Evolutionary conservation across 2,797 vertebrate genomes (phyloP).

Genomic region (Sphaeramia orbicularis): DNA sequence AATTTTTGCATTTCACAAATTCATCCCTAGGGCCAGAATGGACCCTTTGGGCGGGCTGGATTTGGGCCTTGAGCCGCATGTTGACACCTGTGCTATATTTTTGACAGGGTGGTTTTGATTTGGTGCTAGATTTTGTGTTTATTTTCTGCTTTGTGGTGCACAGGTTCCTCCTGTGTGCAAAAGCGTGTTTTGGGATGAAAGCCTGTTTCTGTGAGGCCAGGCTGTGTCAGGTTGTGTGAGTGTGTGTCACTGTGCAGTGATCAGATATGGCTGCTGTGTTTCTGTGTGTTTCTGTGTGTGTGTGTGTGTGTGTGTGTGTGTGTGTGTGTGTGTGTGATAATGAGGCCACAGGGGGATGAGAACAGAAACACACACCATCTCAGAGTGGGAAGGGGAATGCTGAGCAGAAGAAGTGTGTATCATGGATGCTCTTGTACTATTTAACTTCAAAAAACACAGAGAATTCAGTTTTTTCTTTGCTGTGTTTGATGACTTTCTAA

Average conservation of each 20-base stretch:
- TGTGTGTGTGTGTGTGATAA: constrained; percentile 60
- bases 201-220: constrained; percentile 8
- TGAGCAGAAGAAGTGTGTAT: constrained; percentile 1
- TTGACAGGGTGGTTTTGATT: too few relatives aligned
- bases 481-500: too few relatives aligned
- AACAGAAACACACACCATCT: constrained; percentile 40
- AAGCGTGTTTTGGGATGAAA: constrained; percentile 19
- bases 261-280: constrained; percentile 52
- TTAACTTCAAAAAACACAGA: constrained; percentile 11
- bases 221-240: constrained; percentile 13
- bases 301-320: constrained; percentile 15
- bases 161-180: too few relatives aligned
- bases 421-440: constrained; percentile 19
- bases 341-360: constrained; percentile 74
- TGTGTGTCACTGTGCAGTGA: constrained; percentile 20
- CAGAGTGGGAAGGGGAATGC: constrained; percentile 24
- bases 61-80: too few relatives aligned
- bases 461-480: too few relatives aligned
- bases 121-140: too few relatives aligned
- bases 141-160: too few relatives aligned
- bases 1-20: too few relatives aligned
- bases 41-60: too few relatives aligned
- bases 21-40: too few relatives aligned
- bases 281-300: too few relatives aligned
- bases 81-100: too few relatives aligned